Evolutionary conservation across 2,888 invertebrate species (phyloP).

Genomic region (Drosophila fulvimacula): DNA sequence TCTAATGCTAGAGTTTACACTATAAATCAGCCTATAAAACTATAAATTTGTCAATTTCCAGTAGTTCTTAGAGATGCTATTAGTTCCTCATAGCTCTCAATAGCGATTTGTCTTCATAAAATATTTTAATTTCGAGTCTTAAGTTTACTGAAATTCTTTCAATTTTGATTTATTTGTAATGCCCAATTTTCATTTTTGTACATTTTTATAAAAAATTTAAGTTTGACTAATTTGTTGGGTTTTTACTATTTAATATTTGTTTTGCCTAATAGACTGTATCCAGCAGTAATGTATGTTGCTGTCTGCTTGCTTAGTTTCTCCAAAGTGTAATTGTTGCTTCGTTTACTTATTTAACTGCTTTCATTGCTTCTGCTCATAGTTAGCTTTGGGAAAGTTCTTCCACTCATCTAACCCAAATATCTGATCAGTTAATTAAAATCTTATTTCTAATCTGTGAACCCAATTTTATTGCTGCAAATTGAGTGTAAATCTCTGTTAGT

Average conservation of each 20-base stretch:
- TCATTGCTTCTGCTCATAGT: not conserved
- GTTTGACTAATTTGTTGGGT: not conserved
- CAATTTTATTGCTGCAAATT: not conserved
- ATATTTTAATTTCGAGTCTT: not conserved
- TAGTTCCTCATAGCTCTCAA: not conserved
- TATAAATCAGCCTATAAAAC: not conserved
- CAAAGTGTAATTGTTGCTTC: no score
- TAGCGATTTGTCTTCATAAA: not conserved
- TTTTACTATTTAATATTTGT: not conserved
- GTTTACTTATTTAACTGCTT: not conserved
- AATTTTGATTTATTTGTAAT: not conserved
- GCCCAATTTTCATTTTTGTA: not conserved
- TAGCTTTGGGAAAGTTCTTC: constrained; percentile 1
- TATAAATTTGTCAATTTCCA: not conserved
- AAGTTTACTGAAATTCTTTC: no score
- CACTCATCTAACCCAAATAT: not conserved
- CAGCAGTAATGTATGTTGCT: no score
- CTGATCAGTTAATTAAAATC: constrained; percentile 29
- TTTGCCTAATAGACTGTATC: not conserved
- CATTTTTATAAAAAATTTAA: not conserved
- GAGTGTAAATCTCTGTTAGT: not conserved
- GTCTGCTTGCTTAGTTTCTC: not conserved
- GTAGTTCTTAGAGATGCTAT: not conserved
- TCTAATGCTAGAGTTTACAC: not conserved
- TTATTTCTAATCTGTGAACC: not conserved